These are phyloP conservation scores for Pseudomyrmex concolor DNA, from an alignment of 1,140 invertebrate genomes.

Conservation along the genomic window DNA sequence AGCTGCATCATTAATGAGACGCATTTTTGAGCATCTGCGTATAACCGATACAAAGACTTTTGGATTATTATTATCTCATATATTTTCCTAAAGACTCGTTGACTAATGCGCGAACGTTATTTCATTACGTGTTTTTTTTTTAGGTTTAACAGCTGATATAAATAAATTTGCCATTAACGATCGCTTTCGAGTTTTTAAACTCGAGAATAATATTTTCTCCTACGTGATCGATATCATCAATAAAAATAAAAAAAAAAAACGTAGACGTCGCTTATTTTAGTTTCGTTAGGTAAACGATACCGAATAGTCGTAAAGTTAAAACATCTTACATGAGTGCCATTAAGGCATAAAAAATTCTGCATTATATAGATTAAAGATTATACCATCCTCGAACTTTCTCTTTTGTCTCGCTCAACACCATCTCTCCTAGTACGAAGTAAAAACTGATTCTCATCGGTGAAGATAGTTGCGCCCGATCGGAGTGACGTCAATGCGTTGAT, in stretches of 20 bases:
- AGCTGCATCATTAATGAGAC: background rate
- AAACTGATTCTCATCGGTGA: conserved; percentile 29
- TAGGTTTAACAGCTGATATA: background rate
- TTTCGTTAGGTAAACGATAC: background rate
- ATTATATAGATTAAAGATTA: background rate
- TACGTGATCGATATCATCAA: background rate
- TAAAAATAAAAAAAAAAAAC: background rate
- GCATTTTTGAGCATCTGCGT: background rate
- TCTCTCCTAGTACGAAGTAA: background rate
- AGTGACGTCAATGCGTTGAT: conserved; percentile 48
- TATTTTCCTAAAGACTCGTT: background rate
- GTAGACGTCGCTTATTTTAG: too few relatives aligned
- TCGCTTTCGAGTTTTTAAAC: background rate
- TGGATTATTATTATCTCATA: conserved; percentile 20
- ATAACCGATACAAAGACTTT: background rate
- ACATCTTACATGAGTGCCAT: background rate
- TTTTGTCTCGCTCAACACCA: background rate
- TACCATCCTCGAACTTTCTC: background rate
- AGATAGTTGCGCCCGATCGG: background rate
- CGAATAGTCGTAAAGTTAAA: background rate
- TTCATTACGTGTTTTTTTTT: too few relatives aligned
- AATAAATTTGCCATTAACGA: conserved; percentile 3
- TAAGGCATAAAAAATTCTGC: background rate
- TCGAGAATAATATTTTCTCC: conserved; percentile 12
- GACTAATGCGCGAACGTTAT: background rate